These are phyloP conservation scores for Chrysoperla carnea DNA, from an alignment of 1,140 invertebrate genomes.

Conservation along the genomic window DNA sequence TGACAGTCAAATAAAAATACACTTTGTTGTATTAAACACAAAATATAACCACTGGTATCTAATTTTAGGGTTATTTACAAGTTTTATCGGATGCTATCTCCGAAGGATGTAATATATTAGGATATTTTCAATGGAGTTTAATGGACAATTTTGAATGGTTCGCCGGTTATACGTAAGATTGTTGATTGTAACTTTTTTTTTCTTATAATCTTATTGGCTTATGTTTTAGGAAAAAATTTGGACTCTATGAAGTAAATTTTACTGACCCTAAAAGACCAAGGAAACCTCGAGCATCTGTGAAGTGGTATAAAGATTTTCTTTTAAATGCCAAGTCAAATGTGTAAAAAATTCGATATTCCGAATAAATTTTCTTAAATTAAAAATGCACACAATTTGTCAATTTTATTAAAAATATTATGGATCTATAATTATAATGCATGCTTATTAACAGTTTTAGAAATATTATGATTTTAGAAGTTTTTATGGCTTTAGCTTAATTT, in stretches of 20 bases:
- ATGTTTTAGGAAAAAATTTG: conserved; percentile 44
- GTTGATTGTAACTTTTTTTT: conserved; percentile 1
- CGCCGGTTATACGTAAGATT: conserved; percentile 36
- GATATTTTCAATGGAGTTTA: conserved; percentile 55
- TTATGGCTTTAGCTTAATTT: no score
- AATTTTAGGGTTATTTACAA: conserved; percentile 33
- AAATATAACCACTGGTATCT: no score
- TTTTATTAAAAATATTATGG: no score
- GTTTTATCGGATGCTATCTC: conserved; percentile 40
- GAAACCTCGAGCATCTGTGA: conserved; percentile 48
- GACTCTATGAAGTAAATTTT: conserved; percentile 58
- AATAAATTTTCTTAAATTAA: no score
- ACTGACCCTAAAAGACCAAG: conserved; percentile 38
- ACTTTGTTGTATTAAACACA: no score
- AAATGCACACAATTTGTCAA: no score
- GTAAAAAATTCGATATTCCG: no score
- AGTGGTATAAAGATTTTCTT: conserved; percentile 36
- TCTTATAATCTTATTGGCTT: conserved; percentile 4
- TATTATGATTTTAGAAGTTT: no score
- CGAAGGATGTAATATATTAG: conserved; percentile 43
- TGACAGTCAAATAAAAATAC: no score
- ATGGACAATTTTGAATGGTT: conserved; percentile 68
- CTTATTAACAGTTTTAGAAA: no score
- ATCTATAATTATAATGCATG: no score
- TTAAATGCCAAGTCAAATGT: conserved; percentile 12